A percentile compares a stretch with the other conserved stretches of the same genome.
These are phyloP conservation scores for Penaeus chinensis DNA, from an alignment of 1,140 invertebrate species.

Conservation along the genomic window DNA sequence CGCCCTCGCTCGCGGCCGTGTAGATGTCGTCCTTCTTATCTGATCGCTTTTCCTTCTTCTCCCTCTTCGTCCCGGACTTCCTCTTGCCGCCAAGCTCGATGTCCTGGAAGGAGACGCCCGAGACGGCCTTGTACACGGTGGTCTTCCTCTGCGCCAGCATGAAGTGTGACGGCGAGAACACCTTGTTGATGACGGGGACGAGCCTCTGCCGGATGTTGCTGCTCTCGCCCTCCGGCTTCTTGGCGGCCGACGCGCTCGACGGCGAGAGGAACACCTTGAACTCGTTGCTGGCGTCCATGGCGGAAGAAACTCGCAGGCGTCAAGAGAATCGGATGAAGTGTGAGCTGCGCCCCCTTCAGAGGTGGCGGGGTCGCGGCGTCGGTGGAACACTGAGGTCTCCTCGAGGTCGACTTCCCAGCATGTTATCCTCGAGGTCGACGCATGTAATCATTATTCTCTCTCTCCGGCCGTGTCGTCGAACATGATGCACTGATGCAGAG, in stretches of 20 bases:
- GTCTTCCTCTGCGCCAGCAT: conserved; percentile 58
- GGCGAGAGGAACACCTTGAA: conserved; percentile 57
- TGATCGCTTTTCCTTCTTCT: conserved; percentile 31
- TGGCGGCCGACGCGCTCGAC: conserved; percentile 22
- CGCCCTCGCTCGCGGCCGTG: conserved; percentile 35
- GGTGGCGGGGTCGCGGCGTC: neutral
- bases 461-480: too few species aligned
- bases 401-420: too few species aligned
- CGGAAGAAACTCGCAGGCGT: neutral
- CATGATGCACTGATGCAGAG: too few species aligned
- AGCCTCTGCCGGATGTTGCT: conserved; percentile 40
- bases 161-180: conserved; percentile 56
- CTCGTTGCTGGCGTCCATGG: conserved; percentile 54
- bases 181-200: conserved; percentile 59
- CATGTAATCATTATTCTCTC: too few species aligned
- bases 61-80: conserved; percentile 30
- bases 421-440: too few species aligned
- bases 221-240: conserved; percentile 23
- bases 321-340: neutral
- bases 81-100: conserved; percentile 55
- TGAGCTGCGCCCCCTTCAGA: neutral
- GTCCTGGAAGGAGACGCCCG: conserved; percentile 59
- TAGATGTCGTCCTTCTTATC: conserved; percentile 46
- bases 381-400: neutral
- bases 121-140: conserved; percentile 59